Conservation (phyloP, 2,888 invertebrate species). For the Chironomus tentans region DNA sequence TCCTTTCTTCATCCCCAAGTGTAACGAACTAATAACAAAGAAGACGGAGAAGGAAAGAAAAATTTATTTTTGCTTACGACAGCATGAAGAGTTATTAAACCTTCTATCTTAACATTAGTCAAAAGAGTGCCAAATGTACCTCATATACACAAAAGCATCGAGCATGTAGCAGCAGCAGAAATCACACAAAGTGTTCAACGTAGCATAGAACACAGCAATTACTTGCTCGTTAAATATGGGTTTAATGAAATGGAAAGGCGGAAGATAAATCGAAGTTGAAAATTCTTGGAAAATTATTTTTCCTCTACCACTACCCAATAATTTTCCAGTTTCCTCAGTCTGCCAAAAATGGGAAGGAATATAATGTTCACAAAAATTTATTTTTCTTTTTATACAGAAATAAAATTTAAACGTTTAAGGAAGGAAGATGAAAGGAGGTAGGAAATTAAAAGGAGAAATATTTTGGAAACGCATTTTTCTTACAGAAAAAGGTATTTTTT, state of each 20-base stretch:
- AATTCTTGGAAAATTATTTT: conserved; percentile 24
- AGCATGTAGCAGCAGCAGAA: background rate
- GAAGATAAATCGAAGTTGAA: conserved; percentile 25
- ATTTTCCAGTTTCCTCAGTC: no score
- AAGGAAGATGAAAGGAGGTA: no score
- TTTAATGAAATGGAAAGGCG: conserved; percentile 25
- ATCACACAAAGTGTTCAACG: background rate
- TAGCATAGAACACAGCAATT: conserved; percentile 15
- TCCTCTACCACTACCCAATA: background rate
- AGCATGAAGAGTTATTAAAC: conserved; percentile 20
- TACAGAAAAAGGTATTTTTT: no score
- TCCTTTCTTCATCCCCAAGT: no score
- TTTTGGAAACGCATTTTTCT: no score
- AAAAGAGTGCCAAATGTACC: background rate
- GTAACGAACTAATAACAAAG: no score
- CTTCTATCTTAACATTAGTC: background rate
- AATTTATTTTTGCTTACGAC: conserved; percentile 5
- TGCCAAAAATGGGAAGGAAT: no score
- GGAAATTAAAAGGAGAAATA: no score
- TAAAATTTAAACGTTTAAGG: no score
- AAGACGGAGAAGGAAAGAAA: background rate
- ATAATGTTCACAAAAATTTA: no score
- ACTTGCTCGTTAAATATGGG: conserved; percentile 26
- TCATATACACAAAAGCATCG: background rate
- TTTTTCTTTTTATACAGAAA: no score